These are phyloP conservation scores for Drosophila longiperda DNA, from an alignment of 2,888 invertebrate genomes.

Conservation along the genomic window DNA sequence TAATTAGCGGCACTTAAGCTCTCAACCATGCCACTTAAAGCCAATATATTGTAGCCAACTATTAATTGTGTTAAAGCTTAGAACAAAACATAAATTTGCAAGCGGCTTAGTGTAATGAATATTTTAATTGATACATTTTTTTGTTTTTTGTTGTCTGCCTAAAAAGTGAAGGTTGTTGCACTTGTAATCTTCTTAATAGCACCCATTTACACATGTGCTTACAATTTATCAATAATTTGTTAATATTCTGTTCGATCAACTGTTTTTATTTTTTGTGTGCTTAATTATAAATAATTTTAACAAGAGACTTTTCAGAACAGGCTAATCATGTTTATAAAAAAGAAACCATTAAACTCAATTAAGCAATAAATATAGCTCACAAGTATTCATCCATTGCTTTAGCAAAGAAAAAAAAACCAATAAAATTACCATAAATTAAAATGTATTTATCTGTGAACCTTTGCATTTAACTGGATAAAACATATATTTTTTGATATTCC, in stretches of 20 bases:
- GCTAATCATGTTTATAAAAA: not conserved
- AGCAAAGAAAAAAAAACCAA: not conserved
- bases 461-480: not conserved
- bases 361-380: not conserved
- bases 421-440: not conserved
- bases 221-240: not conserved
- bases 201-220: not conserved
- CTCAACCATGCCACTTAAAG: conserved; percentile 16
- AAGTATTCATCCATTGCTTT: not conserved
- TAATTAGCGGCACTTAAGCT: conserved; percentile 42
- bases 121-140: conserved; percentile 2
- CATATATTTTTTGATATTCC: not conserved
- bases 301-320: not conserved
- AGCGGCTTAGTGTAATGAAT: not conserved
- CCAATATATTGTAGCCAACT: conserved; percentile 13
- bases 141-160: conserved; percentile 23
- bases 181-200: not conserved
- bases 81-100: not conserved
- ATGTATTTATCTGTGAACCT: not conserved
- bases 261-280: not conserved
- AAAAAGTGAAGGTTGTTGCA: not conserved
- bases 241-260: not conserved
- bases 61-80: conserved; percentile 22
- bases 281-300: not conserved
- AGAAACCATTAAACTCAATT: not conserved